phyloP scores from a whole-genome alignment of 2,888 invertebrate species.

The Dryadula phaetusa region DNA sequence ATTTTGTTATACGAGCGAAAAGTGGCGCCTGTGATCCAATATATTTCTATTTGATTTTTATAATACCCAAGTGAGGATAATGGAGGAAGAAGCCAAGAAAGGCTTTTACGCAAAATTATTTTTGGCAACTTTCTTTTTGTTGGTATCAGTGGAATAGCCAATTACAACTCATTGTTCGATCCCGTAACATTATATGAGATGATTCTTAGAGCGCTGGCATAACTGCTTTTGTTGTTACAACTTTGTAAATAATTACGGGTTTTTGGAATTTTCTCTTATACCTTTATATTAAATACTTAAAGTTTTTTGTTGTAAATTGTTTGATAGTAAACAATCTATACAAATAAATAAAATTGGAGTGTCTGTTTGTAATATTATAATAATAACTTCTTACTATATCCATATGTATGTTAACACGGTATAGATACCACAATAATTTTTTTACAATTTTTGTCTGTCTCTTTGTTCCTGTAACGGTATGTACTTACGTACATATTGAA shows the following conservation, averaged over 20 bases:
- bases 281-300: too few relatives aligned
- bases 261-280: too few relatives aligned
- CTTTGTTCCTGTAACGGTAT: too few relatives aligned
- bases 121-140: constrained; percentile 30
- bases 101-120: constrained; percentile 15
- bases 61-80: constrained; percentile 18
- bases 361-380: too few relatives aligned
- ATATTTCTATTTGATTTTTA: constrained; percentile 24
- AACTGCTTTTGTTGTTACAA: constrained; percentile 27
- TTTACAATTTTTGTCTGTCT: too few relatives aligned
- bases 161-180: constrained; percentile 31
- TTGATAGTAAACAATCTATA: too few relatives aligned
- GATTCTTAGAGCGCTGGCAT: constrained; percentile 21
- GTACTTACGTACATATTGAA: too few relatives aligned
- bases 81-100: constrained; percentile 10
- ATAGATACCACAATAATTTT: too few relatives aligned
- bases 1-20: background rate
- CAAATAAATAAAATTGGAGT: too few relatives aligned
- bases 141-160: constrained; percentile 28
- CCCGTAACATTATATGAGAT: constrained; percentile 21
- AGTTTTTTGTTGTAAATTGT: too few relatives aligned
- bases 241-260: background rate
- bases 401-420: too few relatives aligned
- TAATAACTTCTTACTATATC: too few relatives aligned
- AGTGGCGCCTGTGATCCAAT: background rate